These are phyloP conservation scores for Trachemys scripta DNA, from an alignment of 2,113 vertebrate species.

Conservation along the genomic window DNA sequence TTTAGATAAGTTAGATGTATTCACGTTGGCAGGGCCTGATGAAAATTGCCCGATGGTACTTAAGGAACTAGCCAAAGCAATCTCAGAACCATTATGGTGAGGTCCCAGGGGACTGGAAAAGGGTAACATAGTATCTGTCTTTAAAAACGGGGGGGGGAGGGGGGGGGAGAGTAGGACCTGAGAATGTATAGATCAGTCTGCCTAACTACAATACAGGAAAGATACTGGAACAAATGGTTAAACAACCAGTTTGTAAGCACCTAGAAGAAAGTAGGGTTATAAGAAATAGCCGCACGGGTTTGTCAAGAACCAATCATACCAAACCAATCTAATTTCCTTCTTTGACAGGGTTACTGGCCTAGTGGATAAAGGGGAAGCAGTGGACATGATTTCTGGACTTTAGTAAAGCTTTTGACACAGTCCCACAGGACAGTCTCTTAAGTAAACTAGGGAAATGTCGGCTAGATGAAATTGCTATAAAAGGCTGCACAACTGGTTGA, in stretches of 20 bases:
- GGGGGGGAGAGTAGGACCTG: neutral
- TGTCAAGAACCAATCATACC: neutral
- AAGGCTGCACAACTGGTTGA: neutral
- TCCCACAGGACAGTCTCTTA: neutral
- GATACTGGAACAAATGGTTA: neutral
- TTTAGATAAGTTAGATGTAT: neutral
- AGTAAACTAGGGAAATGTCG: neutral
- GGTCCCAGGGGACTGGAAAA: neutral
- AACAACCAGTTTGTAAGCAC: neutral
- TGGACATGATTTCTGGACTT: neutral
- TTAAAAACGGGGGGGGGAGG: neutral
- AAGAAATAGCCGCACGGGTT: neutral
- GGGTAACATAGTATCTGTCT: neutral
- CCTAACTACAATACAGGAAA: too few species aligned
- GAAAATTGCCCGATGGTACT: neutral
- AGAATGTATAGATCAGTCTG: neutral
- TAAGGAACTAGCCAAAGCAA: neutral
- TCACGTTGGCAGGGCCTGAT: neutral
- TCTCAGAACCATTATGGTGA: neutral
- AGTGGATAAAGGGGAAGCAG: neutral
- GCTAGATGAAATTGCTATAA: neutral
- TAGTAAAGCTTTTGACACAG: neutral
- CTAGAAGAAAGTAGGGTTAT: neutral
- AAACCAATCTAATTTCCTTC: neutral
- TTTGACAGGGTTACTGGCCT: neutral